Evolutionary conservation across 2,113 vertebrate genomes (phyloP).

Genomic region (Noctilio leporinus): DNA sequence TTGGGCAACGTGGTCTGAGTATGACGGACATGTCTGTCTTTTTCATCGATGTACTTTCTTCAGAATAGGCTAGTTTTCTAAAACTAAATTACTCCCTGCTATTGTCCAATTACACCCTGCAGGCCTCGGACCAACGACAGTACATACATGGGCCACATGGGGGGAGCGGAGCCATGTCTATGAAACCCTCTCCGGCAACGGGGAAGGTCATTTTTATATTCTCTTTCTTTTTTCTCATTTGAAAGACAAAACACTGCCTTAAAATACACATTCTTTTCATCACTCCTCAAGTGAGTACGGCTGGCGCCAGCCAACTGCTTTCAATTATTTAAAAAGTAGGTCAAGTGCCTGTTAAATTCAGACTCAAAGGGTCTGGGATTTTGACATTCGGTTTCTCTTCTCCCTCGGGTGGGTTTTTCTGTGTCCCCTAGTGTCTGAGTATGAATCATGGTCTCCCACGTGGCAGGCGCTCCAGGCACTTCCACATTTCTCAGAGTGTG

Average conservation of each 20-base stretch:
- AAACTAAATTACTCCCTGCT: not conserved
- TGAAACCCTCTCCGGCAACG: no score
- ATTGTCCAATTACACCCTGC: not conserved
- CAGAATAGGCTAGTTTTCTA: not conserved
- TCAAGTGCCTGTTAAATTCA: no score
- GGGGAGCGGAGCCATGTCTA: rapidly evolving
- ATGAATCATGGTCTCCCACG: rapidly evolving
- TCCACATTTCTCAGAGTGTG: not conserved
- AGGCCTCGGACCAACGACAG: rapidly evolving
- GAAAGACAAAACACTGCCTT: not conserved
- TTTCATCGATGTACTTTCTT: not conserved
- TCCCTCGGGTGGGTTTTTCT: not conserved
- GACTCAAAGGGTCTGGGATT: not conserved
- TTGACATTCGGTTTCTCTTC: not conserved
- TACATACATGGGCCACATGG: rapidly evolving
- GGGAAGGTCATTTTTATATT: no score
- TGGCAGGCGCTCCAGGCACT: rapidly evolving
- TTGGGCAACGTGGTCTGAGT: rapidly evolving
- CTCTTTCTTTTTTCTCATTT: not conserved
- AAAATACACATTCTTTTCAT: not conserved
- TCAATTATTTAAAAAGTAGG: not conserved
- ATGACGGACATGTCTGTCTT: not conserved
- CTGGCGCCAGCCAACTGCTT: not conserved
- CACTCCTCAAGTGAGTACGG: not conserved
- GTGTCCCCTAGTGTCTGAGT: not conserved